Evolutionary conservation across 30 jellyfish, hydroid and myxozoan genomes (phyloP), one percentile per base, ranked within the genome.

Genomic region (Aurelia sp.): DNA sequence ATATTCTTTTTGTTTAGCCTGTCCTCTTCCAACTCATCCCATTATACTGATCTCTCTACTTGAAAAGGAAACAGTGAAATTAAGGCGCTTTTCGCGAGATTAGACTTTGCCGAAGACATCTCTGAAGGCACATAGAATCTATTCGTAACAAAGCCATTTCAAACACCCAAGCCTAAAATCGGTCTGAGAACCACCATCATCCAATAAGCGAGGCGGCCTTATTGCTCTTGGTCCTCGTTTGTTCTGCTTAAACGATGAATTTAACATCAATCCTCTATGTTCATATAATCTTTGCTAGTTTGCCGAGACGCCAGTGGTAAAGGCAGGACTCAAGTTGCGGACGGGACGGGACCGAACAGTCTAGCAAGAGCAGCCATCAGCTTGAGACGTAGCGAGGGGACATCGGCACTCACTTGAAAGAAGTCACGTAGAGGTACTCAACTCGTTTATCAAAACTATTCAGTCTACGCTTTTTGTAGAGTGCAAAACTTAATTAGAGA

Each of bases 161-260:
- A 73, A 84, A 84, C 93, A 67, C 87, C 93, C 93, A 84, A 84
- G 74, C 70, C 73, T 76, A 81, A 71, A 84, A 84, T 84, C 93
- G 65, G 93, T 84, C 93, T 84, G 93, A 84, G 81, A 71, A 69
- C 86, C 22, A 73, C 81, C 59, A 71, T 84, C 64, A 84, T 84
- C 93, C 93, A 84, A 84, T 84, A 76, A 84, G 82, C 87, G 66
- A 60, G 93, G 93, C 93, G 82, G 93, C 93, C 93, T 84, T 62
- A 84, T 48, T 84, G 84, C 87, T 84, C 82, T 53, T 71, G 81
- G 62, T 84, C 74, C 93, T 72, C 87, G 78, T 84, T 84, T 84
- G 79, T 74, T 84, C 93, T 84, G 67, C 87, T 84, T 71, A 84
- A 76, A 63, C 74, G 86, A 76, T 84, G 93, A 84, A 84, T 73